Evolutionary conservation across 2,888 invertebrate species (phyloP), one percentile per base, ranked within the genome.

Genomic region (Diaperis boleti): DNA sequence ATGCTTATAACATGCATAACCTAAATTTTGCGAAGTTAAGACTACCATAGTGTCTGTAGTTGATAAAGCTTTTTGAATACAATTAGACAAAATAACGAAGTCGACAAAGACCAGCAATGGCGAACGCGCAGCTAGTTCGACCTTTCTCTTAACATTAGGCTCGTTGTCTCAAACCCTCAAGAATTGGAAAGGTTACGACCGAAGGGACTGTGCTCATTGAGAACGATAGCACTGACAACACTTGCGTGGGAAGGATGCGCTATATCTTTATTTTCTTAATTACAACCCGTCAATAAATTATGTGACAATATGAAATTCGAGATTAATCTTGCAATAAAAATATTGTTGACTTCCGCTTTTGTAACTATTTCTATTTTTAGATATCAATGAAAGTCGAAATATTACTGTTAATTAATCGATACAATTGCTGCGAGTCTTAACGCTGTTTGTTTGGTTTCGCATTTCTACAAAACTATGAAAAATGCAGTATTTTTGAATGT

Each of bases 331-430:
- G 14, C 41, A 14, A 41, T 54, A 41, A 54, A 54, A 29, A 26
- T 41, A 20, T 37, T 39, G 37, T 52, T 52, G 26, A 22, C 14
- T 22, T 6, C 14, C 15, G 15, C 26, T n/a, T 39, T 52, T 39
- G 52, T 26, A 8, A 13, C 39, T 8, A 4, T 29, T 54, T 20
- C 52, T 52, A 52, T 52, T 52, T 52, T 39, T 52, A 37, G 52
- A 17, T 8, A 6, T 11, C 13, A 49, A 33, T 17, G 14, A 26
- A 14, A 39, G 52, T 39, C 8, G n/a, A 18, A 33, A 4, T 22
- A 39, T 22, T 22, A 1, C 2, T n/a, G n/a, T 1, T 13, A 52
- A 52, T 52, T 37, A 52, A 52, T 52, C 52, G 26, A 52, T 52
- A 52, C n/a, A 15, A 35, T 35, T 47, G 29, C 42, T 5, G 26